These are phyloP conservation scores for Dinoponera quadriceps DNA, from an alignment of 1,140 invertebrate genomes.

Conservation along the genomic window DNA sequence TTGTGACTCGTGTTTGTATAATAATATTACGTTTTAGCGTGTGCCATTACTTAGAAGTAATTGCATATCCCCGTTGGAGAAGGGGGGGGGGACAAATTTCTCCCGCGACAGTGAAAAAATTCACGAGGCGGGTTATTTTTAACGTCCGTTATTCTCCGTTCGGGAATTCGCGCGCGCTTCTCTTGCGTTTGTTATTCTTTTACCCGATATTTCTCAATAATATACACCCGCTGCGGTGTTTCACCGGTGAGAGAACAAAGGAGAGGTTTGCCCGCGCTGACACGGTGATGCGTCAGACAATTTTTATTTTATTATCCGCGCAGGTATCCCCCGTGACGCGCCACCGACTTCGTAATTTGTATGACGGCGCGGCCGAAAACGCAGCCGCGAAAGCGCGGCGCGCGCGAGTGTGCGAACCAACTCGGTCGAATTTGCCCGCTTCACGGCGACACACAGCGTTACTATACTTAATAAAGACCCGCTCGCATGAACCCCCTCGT, in stretches of 20 bases:
- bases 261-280: not conserved
- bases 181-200: constrained; percentile 1
- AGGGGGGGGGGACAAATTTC: too few species aligned
- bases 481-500: constrained; percentile 32
- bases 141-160: too few species aligned
- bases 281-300: constrained; percentile 4
- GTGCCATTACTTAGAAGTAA: too few species aligned
- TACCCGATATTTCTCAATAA: not conserved
- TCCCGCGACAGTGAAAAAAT: too few species aligned
- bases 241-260: not conserved
- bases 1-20: too few species aligned
- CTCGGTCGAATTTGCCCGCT: constrained; percentile 30
- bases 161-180: too few species aligned
- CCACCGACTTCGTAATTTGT: constrained; percentile 22
- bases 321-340: constrained; percentile 11
- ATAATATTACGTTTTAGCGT: too few species aligned
- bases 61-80: too few species aligned
- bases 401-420: constrained; percentile 12
- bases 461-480: constrained; percentile 52
- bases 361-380: constrained; percentile 34
- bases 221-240: not conserved
- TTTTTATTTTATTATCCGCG: constrained; percentile 35
- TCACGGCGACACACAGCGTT: constrained; percentile 35
- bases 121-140: too few species aligned
- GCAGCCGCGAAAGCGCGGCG: not conserved